Conservation (phyloP, 2,113 vertebrate genomes). For the Phoxinus phoxinus region DNA sequence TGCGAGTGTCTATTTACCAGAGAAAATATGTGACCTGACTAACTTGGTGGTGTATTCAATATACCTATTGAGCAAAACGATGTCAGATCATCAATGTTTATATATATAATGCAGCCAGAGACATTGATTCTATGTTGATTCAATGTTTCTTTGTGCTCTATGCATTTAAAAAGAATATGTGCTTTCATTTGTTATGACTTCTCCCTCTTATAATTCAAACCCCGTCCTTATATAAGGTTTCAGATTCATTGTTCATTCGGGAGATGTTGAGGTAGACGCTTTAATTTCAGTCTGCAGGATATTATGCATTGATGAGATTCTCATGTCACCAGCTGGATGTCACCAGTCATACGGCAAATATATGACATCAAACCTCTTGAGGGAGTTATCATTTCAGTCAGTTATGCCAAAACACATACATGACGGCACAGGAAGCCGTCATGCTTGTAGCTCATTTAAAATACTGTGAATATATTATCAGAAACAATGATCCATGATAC, state of each 20-base stretch:
- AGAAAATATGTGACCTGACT: constrained; percentile 19
- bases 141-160: not conserved
- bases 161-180: not conserved
- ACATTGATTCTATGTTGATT: not conserved
- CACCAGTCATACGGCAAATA: not conserved
- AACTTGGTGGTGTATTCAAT: constrained; percentile 1
- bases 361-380: not conserved
- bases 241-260: not conserved
- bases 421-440: not conserved
- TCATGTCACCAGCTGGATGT: constrained; percentile 10
- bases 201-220: not conserved
- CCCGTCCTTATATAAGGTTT: not conserved
- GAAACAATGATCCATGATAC: not conserved
- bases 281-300: constrained; percentile 3
- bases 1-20: constrained; percentile 8
- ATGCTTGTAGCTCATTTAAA: constrained; percentile 10
- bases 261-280: not conserved
- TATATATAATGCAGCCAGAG: not conserved
- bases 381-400: constrained; percentile 3
- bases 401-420: not conserved
- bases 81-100: not conserved
- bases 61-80: not conserved
- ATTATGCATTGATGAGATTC: constrained; percentile 7
- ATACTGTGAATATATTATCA: not conserved
- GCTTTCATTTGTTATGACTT: not conserved